Evolutionary conservation across 1,140 invertebrate genomes (phyloP).

Genomic region (Goniozus legneri): DNA sequence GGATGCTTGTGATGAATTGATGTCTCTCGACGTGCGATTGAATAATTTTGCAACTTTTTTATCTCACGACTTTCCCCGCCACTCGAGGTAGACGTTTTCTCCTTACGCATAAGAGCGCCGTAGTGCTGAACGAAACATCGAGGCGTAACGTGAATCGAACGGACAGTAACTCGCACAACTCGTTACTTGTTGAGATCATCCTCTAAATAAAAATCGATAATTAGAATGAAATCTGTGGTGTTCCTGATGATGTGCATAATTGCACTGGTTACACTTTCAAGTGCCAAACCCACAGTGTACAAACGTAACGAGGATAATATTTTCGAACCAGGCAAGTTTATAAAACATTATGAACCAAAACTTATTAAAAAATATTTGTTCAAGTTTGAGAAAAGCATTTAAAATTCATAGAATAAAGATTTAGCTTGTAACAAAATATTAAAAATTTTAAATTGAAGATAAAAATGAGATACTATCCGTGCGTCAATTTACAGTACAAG

Average conservation of each 20-base stretch:
- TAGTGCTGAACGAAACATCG: neutral
- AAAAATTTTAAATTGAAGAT: too few species aligned
- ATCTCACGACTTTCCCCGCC: slow-evolving; percentile 34
- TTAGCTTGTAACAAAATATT: too few species aligned
- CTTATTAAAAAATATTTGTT: too few species aligned
- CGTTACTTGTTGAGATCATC: neutral
- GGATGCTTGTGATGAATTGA: too few species aligned
- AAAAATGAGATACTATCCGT: too few species aligned
- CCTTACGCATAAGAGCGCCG: slow-evolving; percentile 8
- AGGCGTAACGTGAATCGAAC: too few species aligned
- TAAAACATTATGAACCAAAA: too few species aligned
- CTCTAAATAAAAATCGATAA: neutral
- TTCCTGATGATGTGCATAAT: neutral
- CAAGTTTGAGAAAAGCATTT: too few species aligned
- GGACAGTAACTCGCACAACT: neutral
- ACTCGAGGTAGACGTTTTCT: slow-evolving; percentile 32
- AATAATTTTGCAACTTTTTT: slow-evolving; percentile 2
- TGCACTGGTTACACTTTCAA: neutral
- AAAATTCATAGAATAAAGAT: too few species aligned
- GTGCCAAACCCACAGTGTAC: slow-evolving; percentile 43
- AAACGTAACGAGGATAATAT: slow-evolving; percentile 42
- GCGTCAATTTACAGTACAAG: too few species aligned
- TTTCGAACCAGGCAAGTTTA: slow-evolving; percentile 44
- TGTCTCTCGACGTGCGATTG: too few species aligned
- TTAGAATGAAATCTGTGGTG: neutral